Base-by-base conservation (phyloP, 2,888 invertebrate species). In the Gibbula magus region DNA sequence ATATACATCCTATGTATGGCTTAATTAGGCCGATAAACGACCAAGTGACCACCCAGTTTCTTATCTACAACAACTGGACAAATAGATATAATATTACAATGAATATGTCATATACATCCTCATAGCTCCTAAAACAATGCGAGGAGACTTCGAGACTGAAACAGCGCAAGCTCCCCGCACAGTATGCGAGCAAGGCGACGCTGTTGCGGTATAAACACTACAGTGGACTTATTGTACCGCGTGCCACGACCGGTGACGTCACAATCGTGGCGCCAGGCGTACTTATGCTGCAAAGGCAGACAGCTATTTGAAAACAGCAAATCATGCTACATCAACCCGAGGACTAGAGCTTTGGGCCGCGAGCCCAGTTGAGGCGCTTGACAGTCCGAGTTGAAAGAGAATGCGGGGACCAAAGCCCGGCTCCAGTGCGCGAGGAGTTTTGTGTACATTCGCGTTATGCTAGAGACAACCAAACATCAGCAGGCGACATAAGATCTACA, bases 11-110 rank as follows among this genome's bases (percentile, higher is more conserved):
- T 70, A 39, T n/a, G 32, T 39, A 35, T 20, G 13, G 32, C 35
- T 35, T 70, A 70, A 70, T 70, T 70, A 35, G 32, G 18, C 32
- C 10, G 70, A 70, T 70, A 35, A 70, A 70, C 35, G 70, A n/a
- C 70, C 35, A 70, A 70, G 35, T 70, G 70, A 39, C 70, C 70
- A 70, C 70, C 70, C 70, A 70, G 70, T 70, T 70, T 70, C 70
- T 39, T 70, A 70, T 70, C 70, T 18, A 20, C 70, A 35, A 70
- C 70, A 70, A 70, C 70, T 70, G 70, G 70, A 70, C 70, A 70
- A 70, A 70, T 70, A 70, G 35, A 39, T 70, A 70, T 70, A 70
- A 70, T 70, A 70, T 39, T 70, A 35, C 70, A 70, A 70, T 39
- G 70, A 70, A 70, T 70, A 70, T 70, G 70, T 70, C 70, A 70